Base-by-base conservation (phyloP, 2,888 invertebrate genomes). In the Amphipyra tragopoginis region DNA sequence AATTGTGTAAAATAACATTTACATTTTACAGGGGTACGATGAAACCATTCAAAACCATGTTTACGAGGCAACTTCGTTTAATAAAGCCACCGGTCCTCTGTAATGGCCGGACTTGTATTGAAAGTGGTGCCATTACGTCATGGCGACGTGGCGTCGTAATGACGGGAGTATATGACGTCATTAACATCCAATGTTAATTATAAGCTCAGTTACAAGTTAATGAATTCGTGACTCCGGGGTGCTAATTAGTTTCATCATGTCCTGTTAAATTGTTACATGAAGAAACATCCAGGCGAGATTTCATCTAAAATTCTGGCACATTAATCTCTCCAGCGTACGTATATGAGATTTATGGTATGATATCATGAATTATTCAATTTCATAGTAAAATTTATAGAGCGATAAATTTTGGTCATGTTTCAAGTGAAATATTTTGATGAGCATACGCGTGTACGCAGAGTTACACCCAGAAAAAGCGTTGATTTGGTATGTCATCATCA, bases 41-140 rank as follows among this genome's bases (percentile, higher is more conserved):
- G 38, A 42, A 38, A 14, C 40, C 66, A 45, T 70, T 65, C 53
- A 40, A 59, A 47, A 43, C 44, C 29, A 50, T 51, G 15, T 56
- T 60, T 72, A 70, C 39, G 42, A 56, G 21, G 38, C 43, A 51
- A 57, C 45, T 73, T 70, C 14, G 45, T 50, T 72, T 66, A 73
- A 66, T 70, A 72, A 73, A 67, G 52, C 49, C 26, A 40, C 47
- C 21, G 44, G 34, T 29, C 44, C 33, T 26, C 13, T 8, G 29
- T 15, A 36, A 60, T 8, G 45, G 42, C 9, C 36, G 39, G 39
- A 15, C 21, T 55, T 15, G n/a, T 51, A 42, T 70, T 21, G 51
- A 60, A 56, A 50, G 34, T 45, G 44, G 21, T 55, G 33, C 15
- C 15, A 57, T 58, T 44, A 52, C 38, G 29, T 14, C 11, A 13